Evolutionary conservation across 2,113 vertebrate genomes (phyloP), one percentile per base, ranked within the genome.

Genomic region (Burhinus bistriatus): DNA sequence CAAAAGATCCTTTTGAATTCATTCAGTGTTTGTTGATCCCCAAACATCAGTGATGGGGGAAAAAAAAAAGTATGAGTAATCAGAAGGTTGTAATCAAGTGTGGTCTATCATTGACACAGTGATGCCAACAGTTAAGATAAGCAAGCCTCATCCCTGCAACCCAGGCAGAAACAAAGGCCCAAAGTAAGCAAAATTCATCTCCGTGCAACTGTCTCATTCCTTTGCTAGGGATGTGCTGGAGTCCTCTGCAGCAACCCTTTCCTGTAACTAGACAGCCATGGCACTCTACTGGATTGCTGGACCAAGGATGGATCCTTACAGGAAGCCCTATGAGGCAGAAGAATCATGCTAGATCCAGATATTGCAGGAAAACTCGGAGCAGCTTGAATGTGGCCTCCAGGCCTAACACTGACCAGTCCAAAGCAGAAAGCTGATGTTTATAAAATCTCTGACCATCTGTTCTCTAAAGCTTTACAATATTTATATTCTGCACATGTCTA

Each of bases 391-490:
- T 70, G 77, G 82, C 70, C 66, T 79, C 42, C 66, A 71, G 40
- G n/a, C 32, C 89, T 85, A 77, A 57, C 34, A 62, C 38, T 44
- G 5, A 81, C 75, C 86, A 90, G 77, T 55, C 71, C 71, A 75
- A 85, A 87, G 40, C 61, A 96, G 76, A 90, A 95, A 93, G 58
- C 55, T 75, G 62, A 65, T 87, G 38, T 89, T 95, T 91, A 79
- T 82, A 65, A 95, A 97, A 96, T 93, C 73, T 97, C 82, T 87
- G 54, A 25, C 96, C 97, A 97, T 96, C 96, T 97, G 96, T 77
- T 96, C 83, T 95, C 81, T 92, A 72, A 90, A 92, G 72, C 54
- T 93, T 84, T 94, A 70, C 52, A 91, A 83, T 88, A 96, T 95
- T 90, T 95, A 91, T 94, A 79, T 93, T 93, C 87, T 90, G 82